Conservation (phyloP, 2,113 vertebrate genomes). For the Spizaetus ornatus region DNA sequence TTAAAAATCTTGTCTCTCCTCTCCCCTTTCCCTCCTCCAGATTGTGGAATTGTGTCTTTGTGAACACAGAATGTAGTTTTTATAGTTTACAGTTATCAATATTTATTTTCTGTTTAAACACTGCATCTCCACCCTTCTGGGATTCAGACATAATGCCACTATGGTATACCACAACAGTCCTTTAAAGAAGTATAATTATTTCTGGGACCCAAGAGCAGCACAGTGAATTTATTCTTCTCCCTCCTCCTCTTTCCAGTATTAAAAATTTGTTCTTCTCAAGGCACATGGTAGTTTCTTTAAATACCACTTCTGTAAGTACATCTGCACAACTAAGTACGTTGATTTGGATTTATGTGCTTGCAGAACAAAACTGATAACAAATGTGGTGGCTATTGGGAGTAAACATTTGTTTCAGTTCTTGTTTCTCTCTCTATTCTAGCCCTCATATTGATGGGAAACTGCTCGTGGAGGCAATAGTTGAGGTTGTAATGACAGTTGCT, state of each 20-base stretch:
- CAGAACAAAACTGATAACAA: not conserved
- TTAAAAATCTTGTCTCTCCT: not conserved
- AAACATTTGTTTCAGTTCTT: not conserved
- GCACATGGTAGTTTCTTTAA: not conserved
- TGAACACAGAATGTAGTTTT: not conserved
- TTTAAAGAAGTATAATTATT: not conserved
- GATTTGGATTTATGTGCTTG: not conserved
- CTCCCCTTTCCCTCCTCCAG: not conserved
- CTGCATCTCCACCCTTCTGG: not conserved
- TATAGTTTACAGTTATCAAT: not conserved
- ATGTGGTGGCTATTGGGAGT: not conserved
- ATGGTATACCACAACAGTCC: not conserved
- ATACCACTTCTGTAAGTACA: not conserved
- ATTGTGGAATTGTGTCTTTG: not conserved
- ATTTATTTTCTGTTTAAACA: not conserved
- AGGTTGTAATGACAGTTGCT: not conserved
- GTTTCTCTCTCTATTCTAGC: not conserved
- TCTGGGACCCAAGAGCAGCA: not conserved
- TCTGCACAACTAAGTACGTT: not conserved
- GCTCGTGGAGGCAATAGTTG: not conserved
- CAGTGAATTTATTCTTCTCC: not conserved
- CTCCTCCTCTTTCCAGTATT: not conserved
- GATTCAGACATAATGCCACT: not conserved
- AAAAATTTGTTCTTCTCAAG: not conserved
- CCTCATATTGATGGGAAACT: not conserved